phyloP scores from a whole-genome alignment of 2,797 vertebrate species.

The Crossoptilon crossoptilon region DNA sequence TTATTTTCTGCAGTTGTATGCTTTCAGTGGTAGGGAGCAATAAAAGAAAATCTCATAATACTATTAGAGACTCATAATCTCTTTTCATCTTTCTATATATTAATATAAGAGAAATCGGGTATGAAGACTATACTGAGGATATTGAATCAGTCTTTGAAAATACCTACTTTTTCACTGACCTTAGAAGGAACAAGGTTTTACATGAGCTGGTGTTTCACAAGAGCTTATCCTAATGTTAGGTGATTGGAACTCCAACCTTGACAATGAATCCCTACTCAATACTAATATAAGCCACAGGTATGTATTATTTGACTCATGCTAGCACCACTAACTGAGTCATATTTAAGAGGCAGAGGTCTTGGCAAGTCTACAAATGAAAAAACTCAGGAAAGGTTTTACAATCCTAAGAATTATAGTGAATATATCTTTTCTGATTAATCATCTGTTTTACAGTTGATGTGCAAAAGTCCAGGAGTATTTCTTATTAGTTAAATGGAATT shows the following conservation, averaged over 20 bases:
- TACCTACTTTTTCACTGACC: neutral
- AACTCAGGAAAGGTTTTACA: neutral
- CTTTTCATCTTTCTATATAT: neutral
- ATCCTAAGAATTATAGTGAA: neutral
- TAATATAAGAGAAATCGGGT: neutral
- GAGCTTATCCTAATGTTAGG: neutral
- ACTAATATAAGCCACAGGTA: neutral
- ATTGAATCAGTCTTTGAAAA: neutral
- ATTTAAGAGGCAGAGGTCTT: neutral
- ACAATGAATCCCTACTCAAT: neutral
- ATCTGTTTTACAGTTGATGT: neutral
- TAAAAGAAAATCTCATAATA: neutral
- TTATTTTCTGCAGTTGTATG: neutral
- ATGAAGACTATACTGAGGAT: neutral
- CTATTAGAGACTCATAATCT: neutral
- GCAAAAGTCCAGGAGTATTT: neutral
- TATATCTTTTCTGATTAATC: neutral
- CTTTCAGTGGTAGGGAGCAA: neutral
- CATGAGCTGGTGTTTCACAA: neutral
- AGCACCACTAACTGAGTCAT: neutral
- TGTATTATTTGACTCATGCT: neutral
- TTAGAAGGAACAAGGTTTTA: neutral
- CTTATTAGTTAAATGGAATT: neutral
- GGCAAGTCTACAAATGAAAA: neutral
- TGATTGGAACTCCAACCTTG: neutral